Evolutionary conservation across 2,888 invertebrate species (phyloP), one percentile per base, ranked within the genome.

Genomic region (Drosophila paranaensis): DNA sequence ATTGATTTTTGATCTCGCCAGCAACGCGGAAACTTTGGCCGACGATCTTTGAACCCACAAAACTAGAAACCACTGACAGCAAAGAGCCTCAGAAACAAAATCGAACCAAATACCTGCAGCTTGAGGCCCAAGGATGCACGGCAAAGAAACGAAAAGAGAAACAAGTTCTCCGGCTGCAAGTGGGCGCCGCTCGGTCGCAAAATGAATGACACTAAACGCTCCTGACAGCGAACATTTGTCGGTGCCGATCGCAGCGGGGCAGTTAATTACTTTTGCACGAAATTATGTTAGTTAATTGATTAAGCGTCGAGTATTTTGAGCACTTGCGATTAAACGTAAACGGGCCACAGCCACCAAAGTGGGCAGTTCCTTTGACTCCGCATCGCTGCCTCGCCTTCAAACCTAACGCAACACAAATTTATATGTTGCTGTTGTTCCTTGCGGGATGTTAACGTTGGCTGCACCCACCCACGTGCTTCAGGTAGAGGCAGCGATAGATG

Each of bases 191-290:
- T 71, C 58, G 71, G 65, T 37, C 68, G 63, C 76, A 71, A 80
- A 79, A 77, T 86, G 82, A 88, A 84, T 89, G 83, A 90, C 88
- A 84, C 81, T 81, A 89, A 89, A 86, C 65, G 82, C 77, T 88
- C 69, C 74, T 84, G 89, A 84, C 89, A 90, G 86, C 82, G 69
- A 79, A 82, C 88, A 89, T 90, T 88, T 89, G 88, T 88, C 82
- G 76, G 82, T 63, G 73, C 62, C 70, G 66, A 79, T 84, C 78
- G 70, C 82, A 79, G 66, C 77, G 73, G 64, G 81, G 78, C 66
- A 81, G 86, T 90, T 90, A 89, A 89, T 89, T 89, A 81, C 84
- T 86, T 89, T 89, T 87, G 81, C 90, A 90, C 86, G 71, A 84
- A 88, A 83, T 85, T 72, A 89, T 86, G 81, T 76, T 76, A 77